Conservation (phyloP, 2,797 vertebrate species). For the Hypotaenidia okinawae region DNA sequence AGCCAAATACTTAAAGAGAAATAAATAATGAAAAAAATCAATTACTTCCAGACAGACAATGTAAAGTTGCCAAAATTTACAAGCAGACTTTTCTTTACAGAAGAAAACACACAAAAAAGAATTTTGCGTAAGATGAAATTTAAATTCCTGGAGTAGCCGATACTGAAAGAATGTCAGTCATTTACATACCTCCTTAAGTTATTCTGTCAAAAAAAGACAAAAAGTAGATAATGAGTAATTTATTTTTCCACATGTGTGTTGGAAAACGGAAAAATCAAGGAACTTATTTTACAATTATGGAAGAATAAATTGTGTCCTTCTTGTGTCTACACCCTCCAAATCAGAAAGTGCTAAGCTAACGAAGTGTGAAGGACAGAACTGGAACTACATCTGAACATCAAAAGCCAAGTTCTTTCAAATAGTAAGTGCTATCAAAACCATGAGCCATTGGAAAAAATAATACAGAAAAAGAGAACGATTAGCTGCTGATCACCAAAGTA, state of each 20-base stretch:
- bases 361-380: not conserved
- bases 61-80: not conserved
- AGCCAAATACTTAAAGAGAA: not conserved
- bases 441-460: not conserved
- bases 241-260: not conserved
- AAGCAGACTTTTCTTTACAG: not conserved
- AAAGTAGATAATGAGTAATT: not conserved
- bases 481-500: not conserved
- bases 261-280: not conserved
- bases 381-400: not conserved
- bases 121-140: not conserved
- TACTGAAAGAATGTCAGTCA: not conserved
- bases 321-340: not conserved
- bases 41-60: not conserved
- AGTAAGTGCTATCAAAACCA: not conserved
- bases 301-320: not conserved
- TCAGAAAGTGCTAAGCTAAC: not conserved
- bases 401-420: not conserved
- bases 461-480: not conserved
- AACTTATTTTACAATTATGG: not conserved
- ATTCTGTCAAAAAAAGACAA: not conserved
- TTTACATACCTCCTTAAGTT: not conserved
- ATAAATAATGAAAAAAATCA: not conserved
- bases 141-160: not conserved
- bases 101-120: not conserved